Evolutionary conservation across 2,113 vertebrate species (phyloP), one percentile per base, ranked within the genome.

Genomic region (Orientallactaga bullata): DNA sequence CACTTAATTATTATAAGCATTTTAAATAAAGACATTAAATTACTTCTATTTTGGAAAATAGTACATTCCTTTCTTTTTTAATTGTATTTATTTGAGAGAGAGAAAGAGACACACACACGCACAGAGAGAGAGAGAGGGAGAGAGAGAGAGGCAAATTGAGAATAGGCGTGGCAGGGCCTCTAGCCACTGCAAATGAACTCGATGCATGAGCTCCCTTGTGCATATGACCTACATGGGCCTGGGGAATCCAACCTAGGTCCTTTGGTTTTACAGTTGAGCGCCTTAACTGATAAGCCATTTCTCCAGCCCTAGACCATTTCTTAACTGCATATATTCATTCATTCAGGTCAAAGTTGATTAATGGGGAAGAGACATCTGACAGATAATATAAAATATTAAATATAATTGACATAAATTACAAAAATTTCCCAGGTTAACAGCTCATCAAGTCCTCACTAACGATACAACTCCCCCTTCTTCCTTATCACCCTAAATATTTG

Each of bases 321-420:
- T 88, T 87, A 94, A 91, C 51, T 74, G 55, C 47, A 47, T 94
- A 39, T 58, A 69, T 82, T 51, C 47, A 35, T 81, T 82, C 28
- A 9, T 86, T 93, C 28, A 88, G 58, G 84, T 92, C 35, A 88
- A 85, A 91, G 77, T 35, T 69, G 42, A 89, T 92, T 92, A 81
- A 89, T 69, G 42, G 77, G 42, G 24, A 81, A 69, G 32, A 91
- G 32, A 86, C 17, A 66, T 61, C 66, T 90, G 76, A 80, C 32
- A 77, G 58, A 73, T 42, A 84, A 88, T 66, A 66, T 73, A 78
- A 86, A 73, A 26, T 26, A 28, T 81, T 94, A 78, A 87, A 79
- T 74, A 60, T 71, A 96, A 93, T 79, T 84, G 60, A n/a, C 26
- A 12, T 72, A 93, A 91, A 88, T 85, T 69, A 71, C 1, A 85